Evolutionary conservation across 2,113 vertebrate genomes (phyloP).

Genomic region (Catharus minimus): DNA sequence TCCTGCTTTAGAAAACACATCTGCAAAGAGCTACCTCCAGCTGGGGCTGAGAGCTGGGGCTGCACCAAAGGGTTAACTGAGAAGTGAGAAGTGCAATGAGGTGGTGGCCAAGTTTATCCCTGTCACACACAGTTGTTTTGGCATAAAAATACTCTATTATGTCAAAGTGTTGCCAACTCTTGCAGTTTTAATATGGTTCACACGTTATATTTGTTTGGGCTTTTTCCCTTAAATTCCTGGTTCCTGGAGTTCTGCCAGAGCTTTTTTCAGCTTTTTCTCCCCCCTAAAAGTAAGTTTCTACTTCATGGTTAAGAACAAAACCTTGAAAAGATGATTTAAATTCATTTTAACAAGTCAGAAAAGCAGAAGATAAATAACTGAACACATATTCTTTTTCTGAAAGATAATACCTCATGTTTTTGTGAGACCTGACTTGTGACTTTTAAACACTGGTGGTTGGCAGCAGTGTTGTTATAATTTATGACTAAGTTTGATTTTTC

Average conservation of each 20-base stretch:
- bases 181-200: neutral
- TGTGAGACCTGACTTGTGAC: neutral
- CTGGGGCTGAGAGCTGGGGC: neutral
- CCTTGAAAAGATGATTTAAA: slow-evolving; percentile 10
- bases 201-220: neutral
- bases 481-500: neutral
- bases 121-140: slow-evolving; percentile 39
- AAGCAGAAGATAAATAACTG: slow-evolving; percentile 20
- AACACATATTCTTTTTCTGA: neutral
- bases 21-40: neutral
- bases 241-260: neutral
- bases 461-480: neutral
- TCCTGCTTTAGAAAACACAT: neutral
- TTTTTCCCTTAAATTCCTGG: neutral
- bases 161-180: neutral
- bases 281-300: neutral
- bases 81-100: neutral
- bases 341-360: neutral
- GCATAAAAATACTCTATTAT: slow-evolving; percentile 12
- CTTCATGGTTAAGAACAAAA: slow-evolving; percentile 33
- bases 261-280: neutral
- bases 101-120: neutral
- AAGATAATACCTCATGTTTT: neutral
- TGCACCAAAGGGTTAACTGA: slow-evolving; percentile 13
- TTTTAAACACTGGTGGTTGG: neutral